A percentile compares a stretch with the other conserved stretches of the same genome.
Evolutionary conservation across 2,888 invertebrate species (phyloP).

Genomic region (Hedya salicella): DNA sequence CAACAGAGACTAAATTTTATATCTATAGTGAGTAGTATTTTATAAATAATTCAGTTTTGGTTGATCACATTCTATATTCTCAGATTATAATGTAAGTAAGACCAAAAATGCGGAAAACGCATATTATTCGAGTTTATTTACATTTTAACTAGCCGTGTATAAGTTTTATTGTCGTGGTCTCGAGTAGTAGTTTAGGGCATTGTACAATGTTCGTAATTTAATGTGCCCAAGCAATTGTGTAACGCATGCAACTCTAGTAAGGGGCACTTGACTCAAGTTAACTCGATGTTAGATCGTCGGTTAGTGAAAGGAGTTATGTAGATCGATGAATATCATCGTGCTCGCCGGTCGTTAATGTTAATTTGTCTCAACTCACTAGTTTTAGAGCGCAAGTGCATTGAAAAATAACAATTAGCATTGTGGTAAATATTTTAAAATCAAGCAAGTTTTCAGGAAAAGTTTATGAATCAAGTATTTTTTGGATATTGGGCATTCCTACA

Average conservation of each 20-base stretch:
- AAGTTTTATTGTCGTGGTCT: background rate
- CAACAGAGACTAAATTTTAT: slow-evolving; percentile 28
- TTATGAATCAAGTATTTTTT: no score
- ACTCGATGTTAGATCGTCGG: slow-evolving; percentile 34
- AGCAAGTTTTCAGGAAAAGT: no score
- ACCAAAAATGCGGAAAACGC: background rate
- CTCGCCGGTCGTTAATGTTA: background rate
- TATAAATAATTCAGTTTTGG: background rate
- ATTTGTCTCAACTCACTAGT: background rate
- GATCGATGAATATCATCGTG: slow-evolving; percentile 11
- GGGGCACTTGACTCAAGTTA: slow-evolving; percentile 17
- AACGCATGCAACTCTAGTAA: slow-evolving; percentile 14
- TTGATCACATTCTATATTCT: background rate
- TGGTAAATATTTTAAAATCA: background rate
- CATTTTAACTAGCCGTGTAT: slow-evolving; percentile 9
- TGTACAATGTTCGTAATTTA: slow-evolving; percentile 11
- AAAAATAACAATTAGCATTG: background rate
- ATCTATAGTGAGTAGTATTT: slow-evolving; percentile 9
- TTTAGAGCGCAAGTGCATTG: background rate
- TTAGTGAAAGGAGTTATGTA: slow-evolving; percentile 34
- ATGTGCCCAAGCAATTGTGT: slow-evolving; percentile 30
- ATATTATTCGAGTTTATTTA: slow-evolving; percentile 8
- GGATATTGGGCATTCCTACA: no score
- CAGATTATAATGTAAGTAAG: slow-evolving; percentile 29
- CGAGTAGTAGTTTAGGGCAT: background rate